Percentiles rank a stretch among this genome's conserved stretches.
These are phyloP conservation scores for Stichodactyla mertensii DNA, from an alignment of 64 coral and sea anemone species.

Conservation along the genomic window DNA sequence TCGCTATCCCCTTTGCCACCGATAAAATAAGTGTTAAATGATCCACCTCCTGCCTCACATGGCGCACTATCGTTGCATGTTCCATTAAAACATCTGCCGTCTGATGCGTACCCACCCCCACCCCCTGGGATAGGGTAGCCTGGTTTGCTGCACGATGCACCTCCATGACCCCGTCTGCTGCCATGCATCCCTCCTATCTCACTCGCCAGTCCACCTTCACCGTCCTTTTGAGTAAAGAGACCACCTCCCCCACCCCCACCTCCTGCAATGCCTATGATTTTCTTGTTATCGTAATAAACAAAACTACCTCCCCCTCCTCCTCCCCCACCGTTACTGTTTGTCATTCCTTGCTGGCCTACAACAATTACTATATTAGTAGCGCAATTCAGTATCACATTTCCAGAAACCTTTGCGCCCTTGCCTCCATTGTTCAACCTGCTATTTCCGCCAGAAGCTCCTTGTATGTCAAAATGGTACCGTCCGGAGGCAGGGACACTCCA, in stretches of 20 bases:
- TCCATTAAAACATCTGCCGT: slow-evolving; percentile 2
- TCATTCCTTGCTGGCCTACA: slow-evolving; percentile 25
- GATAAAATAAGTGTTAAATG: slow-evolving; percentile 4
- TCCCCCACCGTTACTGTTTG: slow-evolving; percentile 13
- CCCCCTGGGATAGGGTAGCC: slow-evolving; percentile 13
- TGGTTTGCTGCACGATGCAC: background rate
- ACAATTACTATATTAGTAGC: slow-evolving; percentile 11
- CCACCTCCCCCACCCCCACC: slow-evolving; percentile 40
- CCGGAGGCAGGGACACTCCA: slow-evolving; percentile 41
- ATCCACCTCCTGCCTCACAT: slow-evolving; percentile 19
- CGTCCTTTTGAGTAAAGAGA: background rate
- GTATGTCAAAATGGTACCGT: background rate
- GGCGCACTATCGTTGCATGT: background rate
- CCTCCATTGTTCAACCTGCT: background rate
- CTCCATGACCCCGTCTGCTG: slow-evolving; percentile 12
- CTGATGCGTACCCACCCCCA: slow-evolving; percentile 28
- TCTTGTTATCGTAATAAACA: background rate
- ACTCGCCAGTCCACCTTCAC: background rate
- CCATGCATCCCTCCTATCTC: background rate
- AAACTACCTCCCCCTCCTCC: slow-evolving; percentile 46
- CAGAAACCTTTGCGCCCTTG: slow-evolving; percentile 6
- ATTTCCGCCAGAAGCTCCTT: slow-evolving; percentile 17
- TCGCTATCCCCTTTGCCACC: slow-evolving; percentile 19
- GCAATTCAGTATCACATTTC: background rate
- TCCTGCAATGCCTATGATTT: slow-evolving; percentile 21